Percentiles rank a stretch among this genome's conserved stretches.
phyloP scores from a whole-genome alignment of 2,888 invertebrate genomes.

The Coremacera marginata region DNA sequence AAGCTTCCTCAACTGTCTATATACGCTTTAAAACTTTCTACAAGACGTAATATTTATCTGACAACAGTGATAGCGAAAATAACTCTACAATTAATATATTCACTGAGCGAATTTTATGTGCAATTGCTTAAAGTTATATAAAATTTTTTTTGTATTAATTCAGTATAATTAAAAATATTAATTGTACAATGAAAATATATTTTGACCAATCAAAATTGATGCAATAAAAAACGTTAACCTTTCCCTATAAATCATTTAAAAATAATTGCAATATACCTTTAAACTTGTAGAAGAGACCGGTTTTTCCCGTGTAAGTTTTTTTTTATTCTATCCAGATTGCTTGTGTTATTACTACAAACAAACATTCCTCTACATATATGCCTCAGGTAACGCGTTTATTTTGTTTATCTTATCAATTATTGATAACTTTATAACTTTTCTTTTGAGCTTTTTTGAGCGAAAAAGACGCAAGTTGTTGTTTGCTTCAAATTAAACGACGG shows the following conservation, averaged over 20 bases:
- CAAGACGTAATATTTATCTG: not conserved
- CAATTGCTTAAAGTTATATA: not conserved
- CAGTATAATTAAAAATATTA: no score
- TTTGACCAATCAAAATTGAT: no score
- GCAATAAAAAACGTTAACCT: no score
- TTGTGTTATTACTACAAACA: no score
- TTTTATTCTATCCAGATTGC: not conserved
- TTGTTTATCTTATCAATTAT: slow-evolving; percentile 23
- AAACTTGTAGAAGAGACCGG: no score
- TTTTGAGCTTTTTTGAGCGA: not conserved
- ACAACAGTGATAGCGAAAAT: not conserved
- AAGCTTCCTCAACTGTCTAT: not conserved
- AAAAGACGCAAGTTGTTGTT: slow-evolving; percentile 4
- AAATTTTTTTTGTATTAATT: no score
- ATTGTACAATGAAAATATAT: no score
- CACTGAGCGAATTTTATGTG: not conserved
- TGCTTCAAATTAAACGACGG: not conserved
- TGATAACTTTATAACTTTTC: not conserved
- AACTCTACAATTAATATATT: not conserved
- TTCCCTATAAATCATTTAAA: no score
- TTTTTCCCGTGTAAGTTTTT: not conserved
- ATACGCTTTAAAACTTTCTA: not conserved
- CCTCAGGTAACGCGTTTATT: not conserved
- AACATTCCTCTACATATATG: not conserved
- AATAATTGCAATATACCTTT: no score